Conservation (phyloP, 2,888 invertebrate genomes). For the Stictocephala bisonia region DNA sequence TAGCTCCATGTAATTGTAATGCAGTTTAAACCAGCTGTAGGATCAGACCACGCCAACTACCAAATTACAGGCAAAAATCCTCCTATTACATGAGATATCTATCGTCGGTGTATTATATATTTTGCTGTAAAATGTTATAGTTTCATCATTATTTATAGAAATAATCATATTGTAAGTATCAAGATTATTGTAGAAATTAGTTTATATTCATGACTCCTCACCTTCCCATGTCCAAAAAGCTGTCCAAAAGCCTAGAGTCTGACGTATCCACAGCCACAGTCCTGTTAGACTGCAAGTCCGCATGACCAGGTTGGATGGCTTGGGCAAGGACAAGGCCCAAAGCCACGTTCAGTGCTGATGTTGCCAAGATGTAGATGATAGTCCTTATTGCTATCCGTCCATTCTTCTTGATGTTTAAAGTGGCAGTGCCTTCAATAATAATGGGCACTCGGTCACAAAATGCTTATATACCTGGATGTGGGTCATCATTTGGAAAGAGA, state of each 20-base stretch:
- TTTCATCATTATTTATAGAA: too few relatives aligned
- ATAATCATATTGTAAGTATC: neutral
- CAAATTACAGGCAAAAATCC: too few relatives aligned
- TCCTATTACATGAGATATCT: too few relatives aligned
- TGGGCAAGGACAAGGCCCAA: slow-evolving; percentile 80
- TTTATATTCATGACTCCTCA: too few relatives aligned
- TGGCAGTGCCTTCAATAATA: slow-evolving; percentile 84
- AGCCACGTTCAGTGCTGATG: slow-evolving; percentile 83
- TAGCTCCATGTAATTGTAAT: too few relatives aligned
- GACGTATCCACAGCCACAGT: slow-evolving; percentile 63
- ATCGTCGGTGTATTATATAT: too few relatives aligned
- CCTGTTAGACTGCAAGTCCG: slow-evolving; percentile 63
- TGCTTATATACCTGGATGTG: too few relatives aligned
- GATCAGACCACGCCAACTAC: too few relatives aligned
- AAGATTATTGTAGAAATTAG: neutral
- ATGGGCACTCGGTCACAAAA: too few relatives aligned
- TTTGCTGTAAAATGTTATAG: too few relatives aligned
- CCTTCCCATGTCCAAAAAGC: slow-evolving; percentile 90
- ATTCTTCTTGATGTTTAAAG: slow-evolving; percentile 87
- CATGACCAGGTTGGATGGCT: slow-evolving; percentile 82
- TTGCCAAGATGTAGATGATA: slow-evolving; percentile 81
- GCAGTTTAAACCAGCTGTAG: too few relatives aligned
- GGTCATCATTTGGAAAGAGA: too few relatives aligned
- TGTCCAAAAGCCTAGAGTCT: slow-evolving; percentile 78
- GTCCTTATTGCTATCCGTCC: slow-evolving; percentile 87